Evolutionary conservation across 1,140 invertebrate species (phyloP), one percentile per base, ranked within the genome.

Genomic region (Metopolophium dirhodum): DNA sequence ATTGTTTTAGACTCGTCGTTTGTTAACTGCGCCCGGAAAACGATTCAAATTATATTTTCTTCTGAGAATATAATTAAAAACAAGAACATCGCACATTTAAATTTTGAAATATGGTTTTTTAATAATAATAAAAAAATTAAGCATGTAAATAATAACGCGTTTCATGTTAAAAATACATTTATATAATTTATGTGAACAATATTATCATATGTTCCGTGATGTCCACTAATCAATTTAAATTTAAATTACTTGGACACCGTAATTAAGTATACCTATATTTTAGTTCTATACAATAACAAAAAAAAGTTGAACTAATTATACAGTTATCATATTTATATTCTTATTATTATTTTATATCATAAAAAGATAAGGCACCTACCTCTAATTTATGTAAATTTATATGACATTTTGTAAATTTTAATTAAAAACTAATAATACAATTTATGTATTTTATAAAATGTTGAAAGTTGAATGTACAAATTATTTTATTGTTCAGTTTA

Each of bases 201-300:
- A n/a, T n/a, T 68, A 68, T 68, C 18, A n/a, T n/a, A 18, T n/a
- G 61, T 77, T 18, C n/a, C n/a, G 2, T n/a, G 30, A 77, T n/a
- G 30, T n/a, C n/a, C 61, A n/a, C n/a, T 68, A n/a, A 77, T 77
- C n/a, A 77, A 35, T 77, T 77, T 77, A n/a, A 77, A 77, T 77
- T n/a, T n/a, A 18, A 77, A 77, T 77, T 77, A 77, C 14, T n/a
- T n/a, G 30, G 14, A 18, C 30, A 35, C 61, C 30, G 30, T 68
- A 77, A 77, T 77, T 77, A 77, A 77, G 61, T 77, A 68, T 41
- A 41, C 61, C 61, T 77, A n/a, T 77, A 77, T 77, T 77, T 77
- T 77, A 77, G 61, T 77, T 77, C n/a, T 77, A n/a, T 18, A 4
- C 61, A 18, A 18, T 6, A 68, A n/a, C 61, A 18, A n/a, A 77